Conservation (phyloP, 2,797 vertebrate species). For the Alfaro cultratus region DNA sequence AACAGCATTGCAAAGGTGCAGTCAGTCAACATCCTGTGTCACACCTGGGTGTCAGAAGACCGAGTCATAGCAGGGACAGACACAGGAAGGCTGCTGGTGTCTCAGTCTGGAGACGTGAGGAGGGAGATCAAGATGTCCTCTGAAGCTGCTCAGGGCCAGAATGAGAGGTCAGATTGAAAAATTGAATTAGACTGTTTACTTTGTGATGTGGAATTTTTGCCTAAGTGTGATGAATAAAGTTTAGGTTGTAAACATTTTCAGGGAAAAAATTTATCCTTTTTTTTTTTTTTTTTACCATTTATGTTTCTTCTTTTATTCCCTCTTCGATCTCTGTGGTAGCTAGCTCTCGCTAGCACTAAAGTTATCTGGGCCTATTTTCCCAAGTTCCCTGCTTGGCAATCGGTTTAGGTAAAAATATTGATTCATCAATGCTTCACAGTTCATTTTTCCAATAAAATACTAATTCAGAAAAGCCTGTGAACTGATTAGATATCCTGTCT, state of each 20-base stretch:
- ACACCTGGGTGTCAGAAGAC: slow-evolving; percentile 87
- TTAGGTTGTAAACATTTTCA: background rate
- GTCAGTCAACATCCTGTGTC: slow-evolving; percentile 85
- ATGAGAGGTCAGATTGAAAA: slow-evolving; percentile 58
- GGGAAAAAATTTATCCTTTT: background rate
- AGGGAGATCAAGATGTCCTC: slow-evolving; percentile 79
- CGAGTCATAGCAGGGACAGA: slow-evolving; percentile 88
- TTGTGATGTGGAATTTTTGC: background rate
- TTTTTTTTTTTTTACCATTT: background rate
- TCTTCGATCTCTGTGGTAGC: background rate
- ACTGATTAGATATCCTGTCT: no score
- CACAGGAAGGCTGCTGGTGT: slow-evolving; percentile 85
- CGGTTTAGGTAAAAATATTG: no score
- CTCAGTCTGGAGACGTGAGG: slow-evolving; percentile 85
- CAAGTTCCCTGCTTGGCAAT: no score
- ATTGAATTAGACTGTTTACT: background rate
- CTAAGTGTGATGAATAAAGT: background rate
- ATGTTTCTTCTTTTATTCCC: background rate
- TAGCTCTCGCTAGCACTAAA: no score
- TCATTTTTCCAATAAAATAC: no score
- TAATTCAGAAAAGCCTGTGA: no score
- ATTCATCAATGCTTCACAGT: no score
- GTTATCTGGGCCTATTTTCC: no score
- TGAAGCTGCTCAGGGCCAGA: slow-evolving; percentile 34
- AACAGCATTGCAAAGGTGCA: slow-evolving; percentile 85